Percentiles rank a stretch among this genome's conserved stretches.
Evolutionary conservation across 2,113 vertebrate species (phyloP).

Genomic region (Rhineura floridana): DNA sequence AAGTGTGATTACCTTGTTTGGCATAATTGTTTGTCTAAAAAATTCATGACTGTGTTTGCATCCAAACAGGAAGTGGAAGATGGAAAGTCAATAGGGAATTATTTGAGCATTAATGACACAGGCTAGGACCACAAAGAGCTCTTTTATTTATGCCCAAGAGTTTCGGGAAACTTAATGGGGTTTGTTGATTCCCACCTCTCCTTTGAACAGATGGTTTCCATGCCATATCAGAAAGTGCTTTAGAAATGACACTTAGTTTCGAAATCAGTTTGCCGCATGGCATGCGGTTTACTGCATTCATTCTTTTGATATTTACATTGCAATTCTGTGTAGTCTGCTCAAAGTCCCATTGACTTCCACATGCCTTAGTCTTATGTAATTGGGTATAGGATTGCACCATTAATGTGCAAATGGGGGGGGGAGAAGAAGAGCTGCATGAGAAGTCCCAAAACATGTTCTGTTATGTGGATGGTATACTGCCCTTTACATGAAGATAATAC

Average conservation of each 20-base stretch:
- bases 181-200: background rate
- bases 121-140: background rate
- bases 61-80: slow-evolving; percentile 7
- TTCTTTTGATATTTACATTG: no score
- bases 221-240: background rate
- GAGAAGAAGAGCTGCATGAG: no score
- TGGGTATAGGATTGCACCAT: background rate
- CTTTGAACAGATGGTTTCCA: background rate
- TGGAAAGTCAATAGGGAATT: slow-evolving; percentile 7
- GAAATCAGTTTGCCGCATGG: background rate
- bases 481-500: no score
- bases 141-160: background rate
- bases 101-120: background rate
- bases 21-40: slow-evolving; percentile 1
- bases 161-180: background rate
- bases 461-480: no score
- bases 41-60: slow-evolving; percentile 17
- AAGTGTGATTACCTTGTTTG: slow-evolving; percentile 37
- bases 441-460: no score
- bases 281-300: background rate
- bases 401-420: background rate
- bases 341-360: no score
- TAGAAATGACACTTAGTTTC: background rate
- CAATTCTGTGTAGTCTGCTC: no score
- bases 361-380: background rate